phyloP scores from a whole-genome alignment of 1,140 invertebrate genomes.

The Spodoptera frugiperda region DNA sequence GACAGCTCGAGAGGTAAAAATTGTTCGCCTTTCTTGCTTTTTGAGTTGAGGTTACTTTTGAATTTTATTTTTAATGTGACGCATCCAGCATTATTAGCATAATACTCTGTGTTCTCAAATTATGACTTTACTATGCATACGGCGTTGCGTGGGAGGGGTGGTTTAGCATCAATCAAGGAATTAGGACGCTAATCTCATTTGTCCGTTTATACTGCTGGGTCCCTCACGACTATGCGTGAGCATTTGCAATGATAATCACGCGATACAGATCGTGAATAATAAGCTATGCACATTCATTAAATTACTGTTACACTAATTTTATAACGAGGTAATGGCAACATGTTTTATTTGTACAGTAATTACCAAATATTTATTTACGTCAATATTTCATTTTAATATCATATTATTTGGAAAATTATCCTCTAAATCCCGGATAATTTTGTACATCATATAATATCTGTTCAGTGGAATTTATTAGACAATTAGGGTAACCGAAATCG shows the following conservation, averaged over 20 bases:
- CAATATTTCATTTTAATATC: no score
- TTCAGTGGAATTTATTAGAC: no score
- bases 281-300: constrained; percentile 25
- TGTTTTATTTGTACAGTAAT: no score
- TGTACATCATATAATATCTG: no score
- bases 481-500: no score
- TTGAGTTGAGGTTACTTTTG: background rate
- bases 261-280: constrained; percentile 43
- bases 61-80: background rate
- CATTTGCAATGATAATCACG: constrained; percentile 54
- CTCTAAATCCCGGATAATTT: no score
- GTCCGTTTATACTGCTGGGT: constrained; percentile 64
- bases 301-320: constrained; percentile 10
- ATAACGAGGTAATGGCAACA: background rate
- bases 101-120: constrained; percentile 50
- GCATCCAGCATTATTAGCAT: constrained; percentile 39
- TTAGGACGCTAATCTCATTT: constrained; percentile 77
- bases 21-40: background rate
- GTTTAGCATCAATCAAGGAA: constrained; percentile 78
- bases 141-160: constrained; percentile 64
- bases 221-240: constrained; percentile 58
- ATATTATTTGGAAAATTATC: no score
- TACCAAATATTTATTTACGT: no score
- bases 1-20: background rate
- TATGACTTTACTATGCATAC: constrained; percentile 65